phyloP scores from a whole-genome alignment of 2,113 vertebrate species.

The Microtus richardsoni region DNA sequence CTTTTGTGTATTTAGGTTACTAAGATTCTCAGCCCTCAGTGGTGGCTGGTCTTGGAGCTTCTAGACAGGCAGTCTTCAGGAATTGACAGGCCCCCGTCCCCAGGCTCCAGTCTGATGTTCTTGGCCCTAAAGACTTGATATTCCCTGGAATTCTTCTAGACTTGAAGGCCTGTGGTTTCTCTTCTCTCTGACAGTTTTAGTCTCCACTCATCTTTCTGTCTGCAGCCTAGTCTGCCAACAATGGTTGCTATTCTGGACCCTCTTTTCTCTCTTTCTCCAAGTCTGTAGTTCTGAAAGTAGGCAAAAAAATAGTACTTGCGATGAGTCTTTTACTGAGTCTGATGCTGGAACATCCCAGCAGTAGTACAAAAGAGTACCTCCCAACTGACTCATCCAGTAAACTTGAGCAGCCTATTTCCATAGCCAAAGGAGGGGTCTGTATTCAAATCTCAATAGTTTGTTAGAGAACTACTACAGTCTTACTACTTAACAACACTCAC shows the following conservation, averaged over 20 bases:
- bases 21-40: background rate
- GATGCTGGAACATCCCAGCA: no score
- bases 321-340: background rate
- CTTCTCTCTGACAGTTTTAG: background rate
- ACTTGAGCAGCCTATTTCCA: no score
- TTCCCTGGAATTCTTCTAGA: background rate
- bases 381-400: background rate
- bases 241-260: no score
- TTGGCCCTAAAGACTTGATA: background rate
- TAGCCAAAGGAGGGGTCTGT: background rate
- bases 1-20: background rate
- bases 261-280: background rate
- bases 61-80: background rate
- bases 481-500: background rate
- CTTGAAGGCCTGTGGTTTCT: background rate
- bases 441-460: background rate
- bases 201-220: background rate
- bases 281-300: background rate
- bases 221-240: background rate
- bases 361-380: background rate
- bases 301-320: background rate
- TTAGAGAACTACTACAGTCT: background rate
- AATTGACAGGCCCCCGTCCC: background rate
- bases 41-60: background rate
- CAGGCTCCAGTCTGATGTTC: background rate